Evolutionary conservation across 2,113 vertebrate genomes (phyloP), one percentile per base, ranked within the genome.

Genomic region (Porphyrio hochstetteri): DNA sequence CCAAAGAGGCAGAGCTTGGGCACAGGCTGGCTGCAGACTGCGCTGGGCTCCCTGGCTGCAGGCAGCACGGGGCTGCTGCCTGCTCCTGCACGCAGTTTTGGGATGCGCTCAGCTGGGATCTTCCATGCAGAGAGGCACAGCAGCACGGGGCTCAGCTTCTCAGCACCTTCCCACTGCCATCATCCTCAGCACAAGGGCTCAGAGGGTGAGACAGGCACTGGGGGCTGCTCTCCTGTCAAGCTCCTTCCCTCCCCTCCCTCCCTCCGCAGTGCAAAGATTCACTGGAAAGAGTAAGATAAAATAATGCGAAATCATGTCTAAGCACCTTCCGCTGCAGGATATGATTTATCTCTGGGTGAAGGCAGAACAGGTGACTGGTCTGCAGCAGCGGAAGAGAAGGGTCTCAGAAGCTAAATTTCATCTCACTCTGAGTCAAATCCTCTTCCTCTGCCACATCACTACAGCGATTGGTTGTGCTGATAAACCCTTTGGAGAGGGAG

Each of bases 371-470:
- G 96, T 96, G 95, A 90, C 90, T 56, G 93, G 40, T n/a, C 92
- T 70, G 70, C 4, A 2, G 87, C 90, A 83, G 94, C 72, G 60
- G 88, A 96, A 95, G 69, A 93, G 57, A 88, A 92, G 92, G 95
- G 86, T 84, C 92, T 64, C 8, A 48, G 92, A 91, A 88, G 36
- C 95, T 77, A 8, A 86, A 94, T 91, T 94, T 96, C 88, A 93
- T 97, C 96, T 90, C 90, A 8, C 61, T 95, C 91, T 94, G 95
- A 97, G 91, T 97, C 95, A 97, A 97, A 92, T 84, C 83, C 48
- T 95, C 95, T 96, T 97, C 96, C 96, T 79, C 88, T 0, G 61
- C 96, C 96, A 89, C 96, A 94, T 93, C 96, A 96, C 96, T 89
- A 72, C 81, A 94, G 70, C 50, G 91, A 96, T 94, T 94, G 95